Evolutionary conservation across 2,888 invertebrate genomes (phyloP), one percentile per base, ranked within the genome.

Genomic region (Cistogaster globosa): DNA sequence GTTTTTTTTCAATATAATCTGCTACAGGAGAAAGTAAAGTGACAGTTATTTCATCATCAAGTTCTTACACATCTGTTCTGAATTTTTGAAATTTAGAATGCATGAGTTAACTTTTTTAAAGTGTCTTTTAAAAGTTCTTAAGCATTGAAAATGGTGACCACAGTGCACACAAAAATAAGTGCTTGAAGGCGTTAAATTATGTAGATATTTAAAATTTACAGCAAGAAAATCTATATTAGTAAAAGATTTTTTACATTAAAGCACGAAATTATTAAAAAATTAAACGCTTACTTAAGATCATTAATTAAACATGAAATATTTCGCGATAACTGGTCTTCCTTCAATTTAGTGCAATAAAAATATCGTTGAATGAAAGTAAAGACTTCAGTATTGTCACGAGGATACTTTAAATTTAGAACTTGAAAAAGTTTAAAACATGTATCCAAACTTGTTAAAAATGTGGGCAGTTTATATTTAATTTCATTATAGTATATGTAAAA

Each of bases 241-340:
- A 51, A 51, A 51, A 18, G 6, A 1, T 51, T 51, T 16, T 51
- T 51, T 12, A 51, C 51, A 51, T 51, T 51, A 51, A 51, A 51
- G 18, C 51, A 51, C 1, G n/a, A 18, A 51, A n/a, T 51, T 6
- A 51, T 51, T 26, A 26, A 26, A 26, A n/a, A 36, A 36, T 6
- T 38, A 38, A 38, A 38, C 1, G 38, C 38, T 55, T 55, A 55
- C 55, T 55, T 55, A 11, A 55, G 22, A 55, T 55, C 55, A 18
- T 55, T 55, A 55, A 55, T 55, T 55, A 65, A 48, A 65, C 45
- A 65, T 48, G 48, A 51, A 65, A 65, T 65, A 65, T 65, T 65
- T 65, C 48, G 22, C 16, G 22, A 65, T 26, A 48, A 12, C 32
- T 62, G 18, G 20, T 62, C 36, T 18, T 62, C 18, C 14, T 18